Evolutionary conservation across 2,888 invertebrate genomes (phyloP).

Genomic region (Tipula lateralis): DNA sequence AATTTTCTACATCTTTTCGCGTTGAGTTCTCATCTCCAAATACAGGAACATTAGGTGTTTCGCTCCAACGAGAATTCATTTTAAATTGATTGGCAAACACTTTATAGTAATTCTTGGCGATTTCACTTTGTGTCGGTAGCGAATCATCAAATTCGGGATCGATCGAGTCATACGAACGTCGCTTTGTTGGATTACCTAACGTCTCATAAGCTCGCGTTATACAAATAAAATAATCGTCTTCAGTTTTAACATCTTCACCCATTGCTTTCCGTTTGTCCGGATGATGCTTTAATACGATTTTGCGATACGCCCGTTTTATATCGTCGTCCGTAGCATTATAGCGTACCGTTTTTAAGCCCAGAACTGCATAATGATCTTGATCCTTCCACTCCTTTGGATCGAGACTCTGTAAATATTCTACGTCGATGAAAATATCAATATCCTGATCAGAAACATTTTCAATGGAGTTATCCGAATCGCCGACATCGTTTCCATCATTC

Average conservation of each 20-base stretch:
- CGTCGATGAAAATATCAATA: constrained; percentile 64
- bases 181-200: constrained; percentile 69
- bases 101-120: constrained; percentile 76
- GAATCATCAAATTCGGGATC: constrained; percentile 91
- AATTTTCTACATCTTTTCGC: constrained; percentile 81
- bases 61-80: constrained; percentile 86
- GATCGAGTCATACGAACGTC: constrained; percentile 92
- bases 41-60: constrained; percentile 75
- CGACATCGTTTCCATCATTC: constrained; percentile 51
- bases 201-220: constrained; percentile 97
- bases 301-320: constrained; percentile 88
- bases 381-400: constrained; percentile 97
- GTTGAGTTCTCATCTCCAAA: constrained; percentile 70
- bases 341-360: constrained; percentile 71
- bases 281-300: constrained; percentile 89
- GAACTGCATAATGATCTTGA: constrained; percentile 95
- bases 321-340: constrained; percentile 86
- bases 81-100: constrained; percentile 64
- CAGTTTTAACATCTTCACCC: constrained; percentile 80
- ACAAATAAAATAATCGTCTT: constrained; percentile 97
- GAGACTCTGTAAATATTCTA: constrained; percentile 76
- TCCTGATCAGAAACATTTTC: constrained; percentile 39
- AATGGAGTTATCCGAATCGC: constrained; percentile 37
- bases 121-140: constrained; percentile 69
- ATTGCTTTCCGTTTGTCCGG: constrained; percentile 94